Percentiles rank a stretch among this genome's conserved stretches.
These are phyloP conservation scores for Oryzias dopingdopingensis DNA, from an alignment of 2,797 vertebrate genomes.

Conservation along the genomic window DNA sequence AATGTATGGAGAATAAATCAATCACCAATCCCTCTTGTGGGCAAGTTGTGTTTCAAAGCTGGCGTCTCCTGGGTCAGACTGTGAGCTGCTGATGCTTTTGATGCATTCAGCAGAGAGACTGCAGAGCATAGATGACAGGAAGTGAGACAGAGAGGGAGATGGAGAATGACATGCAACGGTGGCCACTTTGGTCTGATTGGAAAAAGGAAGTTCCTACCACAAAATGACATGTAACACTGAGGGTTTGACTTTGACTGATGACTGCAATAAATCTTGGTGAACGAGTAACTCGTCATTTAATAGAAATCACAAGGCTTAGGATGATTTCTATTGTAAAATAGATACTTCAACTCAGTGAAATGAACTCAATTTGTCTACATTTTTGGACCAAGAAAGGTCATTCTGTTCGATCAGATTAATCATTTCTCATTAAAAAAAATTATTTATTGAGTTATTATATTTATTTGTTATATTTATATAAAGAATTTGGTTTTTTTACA, in stretches of 20 bases:
- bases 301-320: no score
- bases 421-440: no score
- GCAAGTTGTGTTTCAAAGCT: conserved; percentile 10
- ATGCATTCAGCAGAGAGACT: conserved; percentile 1
- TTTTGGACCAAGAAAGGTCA: no score
- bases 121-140: conserved; percentile 3
- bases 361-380: no score
- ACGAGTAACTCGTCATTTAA: no score
- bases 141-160: neutral
- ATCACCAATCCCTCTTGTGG: conserved; percentile 14
- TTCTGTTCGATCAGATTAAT: no score
- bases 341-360: no score
- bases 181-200: conserved; percentile 1
- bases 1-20: conserved; percentile 20
- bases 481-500: no score
- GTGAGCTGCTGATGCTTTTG: neutral
- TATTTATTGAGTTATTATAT: no score
- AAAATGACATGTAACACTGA: neutral
- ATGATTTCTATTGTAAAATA: no score
- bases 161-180: neutral
- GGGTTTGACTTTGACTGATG: neutral
- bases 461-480: no score
- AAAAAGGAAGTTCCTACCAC: neutral
- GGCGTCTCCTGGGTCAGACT: neutral
- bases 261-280: neutral